These are phyloP conservation scores for Hydrolagus affinis DNA, from an alignment of 2,113 vertebrate species.

Conservation along the genomic window DNA sequence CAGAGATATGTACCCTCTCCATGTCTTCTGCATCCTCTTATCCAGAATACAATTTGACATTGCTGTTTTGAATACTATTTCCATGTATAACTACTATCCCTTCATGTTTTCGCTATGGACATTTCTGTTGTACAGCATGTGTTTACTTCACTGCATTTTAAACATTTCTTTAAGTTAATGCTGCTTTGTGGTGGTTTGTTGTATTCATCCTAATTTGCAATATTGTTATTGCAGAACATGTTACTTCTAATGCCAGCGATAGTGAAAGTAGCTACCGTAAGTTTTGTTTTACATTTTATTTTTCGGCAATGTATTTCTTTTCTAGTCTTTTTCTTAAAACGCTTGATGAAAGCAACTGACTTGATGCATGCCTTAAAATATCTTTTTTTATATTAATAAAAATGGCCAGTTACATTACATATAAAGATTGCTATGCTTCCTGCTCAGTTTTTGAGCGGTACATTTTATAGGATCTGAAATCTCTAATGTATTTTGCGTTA, in stretches of 20 bases:
- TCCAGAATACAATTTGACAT: neutral
- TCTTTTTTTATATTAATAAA: neutral
- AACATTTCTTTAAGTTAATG: conserved; percentile 40
- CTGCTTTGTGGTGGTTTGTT: conserved; percentile 54
- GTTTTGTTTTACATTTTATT: conserved; percentile 46
- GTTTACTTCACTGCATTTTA: neutral
- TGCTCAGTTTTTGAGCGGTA: neutral
- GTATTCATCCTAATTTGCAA: conserved; percentile 67
- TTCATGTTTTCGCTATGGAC: neutral
- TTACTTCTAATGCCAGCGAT: conserved; percentile 73
- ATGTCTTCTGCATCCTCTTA: conserved; percentile 3
- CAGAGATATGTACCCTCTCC: neutral
- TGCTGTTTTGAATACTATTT: conserved; percentile 29
- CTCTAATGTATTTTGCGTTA: neutral
- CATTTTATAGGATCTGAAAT: neutral
- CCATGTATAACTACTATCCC: neutral
- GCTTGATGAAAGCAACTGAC: conserved; percentile 48
- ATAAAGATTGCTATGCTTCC: neutral
- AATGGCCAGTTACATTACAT: neutral
- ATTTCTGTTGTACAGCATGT: conserved; percentile 29
- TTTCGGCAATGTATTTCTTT: conserved; percentile 41
- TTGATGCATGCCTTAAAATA: conserved; percentile 43
- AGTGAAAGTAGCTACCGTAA: conserved; percentile 76
- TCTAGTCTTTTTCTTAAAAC: conserved; percentile 43
- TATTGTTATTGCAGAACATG: conserved; percentile 73